phyloP scores from a whole-genome alignment of 64 coral and sea anemone species.

The Pachyseris speciosa region DNA sequence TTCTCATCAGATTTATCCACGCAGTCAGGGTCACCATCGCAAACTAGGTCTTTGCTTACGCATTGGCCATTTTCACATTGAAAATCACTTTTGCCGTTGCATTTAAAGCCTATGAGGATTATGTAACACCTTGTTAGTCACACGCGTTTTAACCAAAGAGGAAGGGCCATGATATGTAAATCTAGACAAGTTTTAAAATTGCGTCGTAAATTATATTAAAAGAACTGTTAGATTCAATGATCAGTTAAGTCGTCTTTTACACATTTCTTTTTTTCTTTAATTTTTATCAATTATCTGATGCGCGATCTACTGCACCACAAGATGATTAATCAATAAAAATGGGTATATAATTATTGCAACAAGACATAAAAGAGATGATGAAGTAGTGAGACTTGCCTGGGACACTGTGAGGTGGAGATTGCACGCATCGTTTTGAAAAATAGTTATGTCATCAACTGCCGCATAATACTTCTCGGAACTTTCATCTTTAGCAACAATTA shows the following conservation, averaged over 20 bases:
- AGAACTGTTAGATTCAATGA: too few relatives aligned
- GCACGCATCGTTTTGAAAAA: conserved; percentile 15
- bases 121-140: too few relatives aligned
- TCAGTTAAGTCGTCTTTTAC: too few relatives aligned
- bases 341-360: too few relatives aligned
- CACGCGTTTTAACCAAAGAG: too few relatives aligned
- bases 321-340: too few relatives aligned
- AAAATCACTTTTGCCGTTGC: not conserved
- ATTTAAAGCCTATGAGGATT: conserved; percentile 17
- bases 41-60: conserved; percentile 50
- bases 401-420: conserved; percentile 21
- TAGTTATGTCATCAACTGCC: conserved; percentile 15
- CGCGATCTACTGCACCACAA: too few relatives aligned
- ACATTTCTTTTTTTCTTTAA: too few relatives aligned
- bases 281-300: too few relatives aligned
- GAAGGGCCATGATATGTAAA: too few relatives aligned
- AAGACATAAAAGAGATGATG: not conserved
- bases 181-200: too few relatives aligned
- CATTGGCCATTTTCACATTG: conserved; percentile 55
- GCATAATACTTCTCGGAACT: not conserved
- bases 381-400: conserved; percentile 4
- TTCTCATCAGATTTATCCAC: conserved; percentile 45
- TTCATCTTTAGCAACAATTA: not conserved
- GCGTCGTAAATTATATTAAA: too few relatives aligned
- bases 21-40: conserved; percentile 47